Conservation (phyloP, 2,888 invertebrate genomes). For the Calameuta pallipes region DNA sequence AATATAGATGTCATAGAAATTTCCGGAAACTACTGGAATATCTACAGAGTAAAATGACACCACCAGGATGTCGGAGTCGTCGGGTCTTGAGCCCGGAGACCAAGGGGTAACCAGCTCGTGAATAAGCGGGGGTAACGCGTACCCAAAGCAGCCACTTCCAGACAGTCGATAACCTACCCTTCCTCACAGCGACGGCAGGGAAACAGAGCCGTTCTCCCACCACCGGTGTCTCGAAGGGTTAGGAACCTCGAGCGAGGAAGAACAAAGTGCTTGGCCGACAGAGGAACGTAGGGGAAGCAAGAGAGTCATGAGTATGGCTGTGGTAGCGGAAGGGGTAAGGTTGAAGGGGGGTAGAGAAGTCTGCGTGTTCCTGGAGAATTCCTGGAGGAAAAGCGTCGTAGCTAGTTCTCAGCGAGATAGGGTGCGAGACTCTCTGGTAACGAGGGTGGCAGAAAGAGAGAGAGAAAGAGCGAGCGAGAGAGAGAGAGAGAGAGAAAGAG, state of each 20-base stretch:
- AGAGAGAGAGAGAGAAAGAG: slow-evolving; percentile 1
- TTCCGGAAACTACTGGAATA: neutral
- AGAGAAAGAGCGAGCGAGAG: neutral
- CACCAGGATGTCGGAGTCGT: neutral
- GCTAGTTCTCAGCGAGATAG: neutral
- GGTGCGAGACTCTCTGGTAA: neutral
- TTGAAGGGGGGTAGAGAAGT: neutral
- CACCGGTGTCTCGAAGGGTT: slow-evolving; percentile 11
- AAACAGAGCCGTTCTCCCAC: slow-evolving; percentile 27
- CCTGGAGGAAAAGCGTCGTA: neutral
- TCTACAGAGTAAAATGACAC: neutral
- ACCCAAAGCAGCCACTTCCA: slow-evolving; percentile 14
- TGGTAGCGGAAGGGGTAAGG: neutral
- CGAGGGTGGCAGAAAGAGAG: slow-evolving; percentile 4
- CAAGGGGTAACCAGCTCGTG: neutral
- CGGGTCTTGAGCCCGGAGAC: neutral
- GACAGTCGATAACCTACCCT: slow-evolving; percentile 41
- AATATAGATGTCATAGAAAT: neutral
- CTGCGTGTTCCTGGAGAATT: neutral
- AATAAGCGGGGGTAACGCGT: slow-evolving; percentile 5
- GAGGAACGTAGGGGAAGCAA: neutral
- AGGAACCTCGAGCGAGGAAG: neutral
- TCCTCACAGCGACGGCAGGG: slow-evolving; percentile 29
- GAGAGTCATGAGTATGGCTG: neutral
- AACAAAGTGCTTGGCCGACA: neutral